Evolutionary conservation across 92 coral and sea anemone species (phyloP).

Genomic region (Palythoa grandiflora): DNA sequence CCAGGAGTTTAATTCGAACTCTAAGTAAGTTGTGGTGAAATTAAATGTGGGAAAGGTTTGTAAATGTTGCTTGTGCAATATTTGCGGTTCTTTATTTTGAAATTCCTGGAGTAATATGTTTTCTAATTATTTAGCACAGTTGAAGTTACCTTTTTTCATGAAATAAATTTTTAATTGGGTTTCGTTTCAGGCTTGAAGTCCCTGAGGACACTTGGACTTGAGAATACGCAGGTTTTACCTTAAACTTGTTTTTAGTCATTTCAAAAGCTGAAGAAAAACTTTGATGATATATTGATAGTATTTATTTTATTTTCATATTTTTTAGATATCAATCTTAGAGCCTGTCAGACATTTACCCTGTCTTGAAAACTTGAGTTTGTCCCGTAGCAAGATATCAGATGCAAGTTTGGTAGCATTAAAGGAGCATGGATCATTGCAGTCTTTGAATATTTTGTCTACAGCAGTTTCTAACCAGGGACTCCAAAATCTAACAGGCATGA

Average conservation of each 20-base stretch:
- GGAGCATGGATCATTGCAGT: slow-evolving; percentile 71
- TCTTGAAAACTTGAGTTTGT: slow-evolving; percentile 75
- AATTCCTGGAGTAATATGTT: too few species aligned
- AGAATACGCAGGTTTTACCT: slow-evolving; percentile 78
- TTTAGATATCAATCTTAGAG: slow-evolving; percentile 76
- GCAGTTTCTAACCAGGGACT: slow-evolving; percentile 83
- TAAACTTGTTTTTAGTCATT: not conserved
- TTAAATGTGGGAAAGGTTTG: too few species aligned
- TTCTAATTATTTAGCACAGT: too few species aligned
- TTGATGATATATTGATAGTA: not conserved
- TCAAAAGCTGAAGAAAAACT: not conserved
- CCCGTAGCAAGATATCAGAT: slow-evolving; percentile 70
- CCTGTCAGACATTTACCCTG: slow-evolving; percentile 57
- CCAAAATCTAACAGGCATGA: slow-evolving; percentile 71
- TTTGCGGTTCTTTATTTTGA: too few species aligned
- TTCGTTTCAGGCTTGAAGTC: slow-evolving; percentile 73
- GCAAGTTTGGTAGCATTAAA: slow-evolving; percentile 64
- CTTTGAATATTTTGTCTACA: slow-evolving; percentile 82
- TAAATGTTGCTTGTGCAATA: too few species aligned
- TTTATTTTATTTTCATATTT: not conserved
- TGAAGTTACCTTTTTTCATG: not conserved
- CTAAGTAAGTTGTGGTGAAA: too few species aligned
- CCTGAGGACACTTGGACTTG: slow-evolving; percentile 78
- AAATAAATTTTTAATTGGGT: not conserved
- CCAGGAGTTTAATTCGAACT: too few species aligned